Base-by-base conservation (phyloP, 2,888 invertebrate species). In the Apamea crenata region DNA sequence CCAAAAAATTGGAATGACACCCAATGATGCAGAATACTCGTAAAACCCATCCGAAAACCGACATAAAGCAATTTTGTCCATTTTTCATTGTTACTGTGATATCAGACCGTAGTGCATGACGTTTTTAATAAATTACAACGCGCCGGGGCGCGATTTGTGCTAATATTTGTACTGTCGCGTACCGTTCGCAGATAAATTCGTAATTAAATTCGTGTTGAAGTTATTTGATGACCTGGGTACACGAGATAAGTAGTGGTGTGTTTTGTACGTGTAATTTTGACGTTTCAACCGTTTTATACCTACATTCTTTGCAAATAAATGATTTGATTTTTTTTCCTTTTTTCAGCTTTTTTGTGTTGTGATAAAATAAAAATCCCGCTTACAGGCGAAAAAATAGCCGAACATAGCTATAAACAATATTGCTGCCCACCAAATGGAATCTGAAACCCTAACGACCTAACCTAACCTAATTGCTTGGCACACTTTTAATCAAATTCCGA, bases 71-170 rank as follows among this genome's bases (percentile, higher is more conserved):
- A 75, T 84, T 78, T 16, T 29, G 65, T 68, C 56, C 69, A 82
- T 85, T 87, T 80, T 87, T 84, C 80, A 87, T 84, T 79, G 76
- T 78, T 67, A 69, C 72, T 53, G 32, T 65, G 76, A 75, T 74
- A 86, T 79, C 85, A 70, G 81, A 72, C 61, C 77, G 69, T 65
- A 70, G 74, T 77, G 82, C 86, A 84, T 84, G 78, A 79, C 82
- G 86, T 76, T 82, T 87, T 89, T 89, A 88, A 91, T 92, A 91
- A 91, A 92, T 91, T 89, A 91, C 90, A 80, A 75, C 82, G 82
- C 80, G 76, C 85, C 72, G 75, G 76, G 47, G 65, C 83, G 75
- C 83, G 84, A 77, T 89, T 85, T 77, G 74, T 80, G 90, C 92
- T 91, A 93, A 93, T 93, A 92, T 92, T 91, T 91, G 88, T 87